A percentile compares a stretch with the other conserved stretches of the same genome.
These are phyloP conservation scores for Neoascia interrupta DNA, from an alignment of 2,888 invertebrate genomes.

Conservation along the genomic window DNA sequence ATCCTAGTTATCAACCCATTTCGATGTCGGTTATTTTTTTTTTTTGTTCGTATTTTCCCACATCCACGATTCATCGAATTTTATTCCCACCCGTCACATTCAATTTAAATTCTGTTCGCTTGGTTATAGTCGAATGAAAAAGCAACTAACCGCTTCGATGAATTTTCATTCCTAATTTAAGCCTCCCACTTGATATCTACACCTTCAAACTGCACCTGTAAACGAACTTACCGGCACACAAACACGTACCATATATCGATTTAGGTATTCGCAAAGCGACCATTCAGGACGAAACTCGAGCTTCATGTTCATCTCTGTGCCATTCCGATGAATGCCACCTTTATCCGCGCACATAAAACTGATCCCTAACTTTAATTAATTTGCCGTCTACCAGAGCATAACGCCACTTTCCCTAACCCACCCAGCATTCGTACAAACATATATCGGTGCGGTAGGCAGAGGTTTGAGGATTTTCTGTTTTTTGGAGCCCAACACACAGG, in stretches of 20 bases:
- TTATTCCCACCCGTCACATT: conserved; percentile 48
- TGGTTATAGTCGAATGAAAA: conserved; percentile 65
- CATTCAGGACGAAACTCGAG: conserved; percentile 33
- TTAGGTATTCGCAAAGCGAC: conserved; percentile 4
- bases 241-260: neutral
- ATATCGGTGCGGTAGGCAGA: too few relatives aligned
- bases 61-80: conserved; percentile 51
- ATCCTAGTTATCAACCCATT: too few relatives aligned
- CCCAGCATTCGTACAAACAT: too few relatives aligned
- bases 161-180: conserved; percentile 55
- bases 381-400: conserved; percentile 47
- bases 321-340: conserved; percentile 30
- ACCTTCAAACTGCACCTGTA: conserved; percentile 26
- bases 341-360: conserved; percentile 18
- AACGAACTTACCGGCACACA: conserved; percentile 11
- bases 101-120: conserved; percentile 66
- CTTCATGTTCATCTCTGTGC: conserved; percentile 37
- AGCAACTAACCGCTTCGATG: conserved; percentile 66
- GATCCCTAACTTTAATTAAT: conserved; percentile 62
- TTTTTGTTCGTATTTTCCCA: too few relatives aligned
- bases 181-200: conserved; percentile 15
- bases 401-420: conserved; percentile 4
- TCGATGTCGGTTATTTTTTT: too few relatives aligned
- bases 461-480: conserved; percentile 14
- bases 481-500: too few relatives aligned